Base-by-base conservation (phyloP, 2,113 vertebrate species). In the Podocnemis expansa region DNA sequence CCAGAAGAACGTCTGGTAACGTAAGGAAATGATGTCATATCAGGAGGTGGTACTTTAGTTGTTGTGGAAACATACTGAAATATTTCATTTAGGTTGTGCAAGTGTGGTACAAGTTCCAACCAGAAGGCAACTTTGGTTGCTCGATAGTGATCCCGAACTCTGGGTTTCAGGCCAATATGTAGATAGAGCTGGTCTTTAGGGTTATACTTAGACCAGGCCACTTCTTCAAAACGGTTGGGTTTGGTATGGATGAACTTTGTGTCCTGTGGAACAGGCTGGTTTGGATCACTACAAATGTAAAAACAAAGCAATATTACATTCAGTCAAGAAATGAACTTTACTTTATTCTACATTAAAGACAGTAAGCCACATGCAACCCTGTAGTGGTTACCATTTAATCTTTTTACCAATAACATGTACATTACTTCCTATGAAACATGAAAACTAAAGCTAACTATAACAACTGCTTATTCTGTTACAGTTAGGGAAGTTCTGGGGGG, bases 201-300 rank as follows among this genome's bases (percentile, higher is more conserved):
- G 94, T 99, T 99, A 95, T 99, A 99, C 96, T 99, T 99, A 13
- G 99, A 99, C 99, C 99, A 99, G 34, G 99, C 99, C 5, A 99
- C 99, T 89, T 99, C 99, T 97, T 99, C 99, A 56, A 99, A 99
- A 7, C 99, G 98, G 96, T 99, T 99, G 21, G 99, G 99, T 89
- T 99, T 99, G 1, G 99, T 99, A 95, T 99, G 99, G 91, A 99
- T 99, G 97, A 99, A 99, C 95, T 99, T 99, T 80, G 99, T 99
- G 78, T 99, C 99, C 85, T 99, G 99, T 3, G 99, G 99, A 29
- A 99, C 99, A 1, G 99, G 99, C 49, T 99, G 99, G 73, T 99
- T 99, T 6, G 99, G 99, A 96, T 99, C 99, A 6, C 99, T 99
- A 93, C 0, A 78, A 93, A 93, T 90, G 94, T n/a, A 41, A 94